Base-by-base conservation (phyloP, 2,888 invertebrate genomes). In the Cepaea hortensis region DNA sequence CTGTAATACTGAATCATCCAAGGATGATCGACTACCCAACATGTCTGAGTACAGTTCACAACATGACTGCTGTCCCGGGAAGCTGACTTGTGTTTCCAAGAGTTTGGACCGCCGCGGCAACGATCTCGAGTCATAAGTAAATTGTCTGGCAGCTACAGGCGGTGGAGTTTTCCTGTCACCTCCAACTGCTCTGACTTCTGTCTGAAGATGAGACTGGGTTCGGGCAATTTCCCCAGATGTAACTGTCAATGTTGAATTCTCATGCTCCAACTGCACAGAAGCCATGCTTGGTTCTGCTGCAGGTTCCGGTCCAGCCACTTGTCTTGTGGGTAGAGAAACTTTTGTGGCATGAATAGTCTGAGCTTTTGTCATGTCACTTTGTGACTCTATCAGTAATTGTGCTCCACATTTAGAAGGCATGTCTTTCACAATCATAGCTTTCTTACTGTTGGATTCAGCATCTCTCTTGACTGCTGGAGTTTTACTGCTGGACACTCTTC, bases 1-100 rank as follows among this genome's bases (percentile, higher is more conserved):
- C 88, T 91, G 91, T 86, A 92, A 88, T 73, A 91, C 89, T 11
- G 92, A 91, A 77, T 93, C 92, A 87, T 92, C 93, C 61, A 92
- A 82, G 18, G 93, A 93, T 20, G 90, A 91, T 46, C 93, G 89
- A 84, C 91, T 90, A 50, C 89, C 84, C 85, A 90, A 68, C 88
- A 88, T 81, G 89, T 92, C 86, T 50, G 86, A 77, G 76, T 85
- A 87, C 72, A 62, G 73, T 13, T 84, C 85, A 46, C 48, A 75
- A 20, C 15, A 50, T 20, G 46, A 35, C 46, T 61, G 73, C 61
- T 85, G 84, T 55, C 73, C 75, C 3, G 65, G 70, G 20, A 79
- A 81, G 35, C 70, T 70, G 18, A 84, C 72, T 23, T 62, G 81
- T 46, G 50, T 48, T 80, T 84, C 70, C 76, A 79, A 46, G 50